Conservation (phyloP, 2,113 vertebrate species). For the Pagrus major region DNA sequence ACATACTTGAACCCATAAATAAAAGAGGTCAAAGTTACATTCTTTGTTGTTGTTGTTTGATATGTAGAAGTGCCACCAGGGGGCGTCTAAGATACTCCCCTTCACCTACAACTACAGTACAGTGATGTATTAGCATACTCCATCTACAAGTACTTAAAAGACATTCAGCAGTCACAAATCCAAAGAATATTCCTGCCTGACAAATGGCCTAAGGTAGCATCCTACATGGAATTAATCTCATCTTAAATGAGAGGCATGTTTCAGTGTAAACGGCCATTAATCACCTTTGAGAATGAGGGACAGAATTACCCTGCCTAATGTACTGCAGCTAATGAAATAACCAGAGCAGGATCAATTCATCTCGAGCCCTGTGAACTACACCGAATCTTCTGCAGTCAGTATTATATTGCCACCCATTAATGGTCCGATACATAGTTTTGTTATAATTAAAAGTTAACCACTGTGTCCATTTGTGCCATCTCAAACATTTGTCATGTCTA, state of each 20-base stretch:
- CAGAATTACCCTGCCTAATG: conserved; percentile 44
- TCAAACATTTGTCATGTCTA: conserved; percentile 17
- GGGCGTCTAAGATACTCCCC: conserved; percentile 44
- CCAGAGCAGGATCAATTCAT: conserved; percentile 40
- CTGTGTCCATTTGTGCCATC: background rate
- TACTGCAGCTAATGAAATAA: conserved; percentile 63
- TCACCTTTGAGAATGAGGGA: conserved; percentile 39
- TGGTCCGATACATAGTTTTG: conserved; percentile 24
- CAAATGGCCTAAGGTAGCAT: conserved; percentile 2
- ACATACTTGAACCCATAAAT: background rate
- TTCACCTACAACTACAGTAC: background rate
- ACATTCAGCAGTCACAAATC: too few relatives aligned
- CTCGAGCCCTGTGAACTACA: conserved; percentile 19
- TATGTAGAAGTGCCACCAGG: conserved; percentile 59
- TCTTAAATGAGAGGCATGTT: conserved; percentile 35
- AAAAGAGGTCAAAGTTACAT: too few relatives aligned
- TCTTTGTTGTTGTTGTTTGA: background rate
- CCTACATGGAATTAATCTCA: conserved; percentile 22
- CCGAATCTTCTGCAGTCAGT: conserved; percentile 28
- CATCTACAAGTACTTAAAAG: too few relatives aligned
- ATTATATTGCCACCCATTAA: conserved; percentile 18
- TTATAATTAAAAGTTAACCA: conserved; percentile 56
- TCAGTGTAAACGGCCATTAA: conserved; percentile 43
- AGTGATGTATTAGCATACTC: background rate
- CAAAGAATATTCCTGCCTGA: too few relatives aligned